A percentile compares a stretch with the other conserved stretches of the same genome.
phyloP scores from a whole-genome alignment of 2,113 vertebrate species.

The Campylomormyrus numenius region DNA sequence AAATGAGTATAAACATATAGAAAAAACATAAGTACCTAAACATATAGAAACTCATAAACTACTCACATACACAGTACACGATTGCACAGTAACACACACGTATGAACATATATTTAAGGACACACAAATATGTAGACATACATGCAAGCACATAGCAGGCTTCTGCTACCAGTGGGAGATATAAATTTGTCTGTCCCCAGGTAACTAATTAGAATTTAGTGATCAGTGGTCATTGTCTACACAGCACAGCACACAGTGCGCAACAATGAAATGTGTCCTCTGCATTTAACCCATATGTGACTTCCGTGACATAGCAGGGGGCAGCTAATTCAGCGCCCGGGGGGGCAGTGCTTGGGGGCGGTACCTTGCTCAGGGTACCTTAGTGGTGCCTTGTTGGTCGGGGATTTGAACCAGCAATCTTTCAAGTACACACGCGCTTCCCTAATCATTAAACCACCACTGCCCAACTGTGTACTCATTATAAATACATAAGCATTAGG shows the following conservation, averaged over 20 bases:
- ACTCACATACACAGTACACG: not conserved
- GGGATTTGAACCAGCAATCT: too few relatives aligned
- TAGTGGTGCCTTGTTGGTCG: too few relatives aligned
- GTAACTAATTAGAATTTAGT: not conserved
- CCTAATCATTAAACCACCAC: too few relatives aligned
- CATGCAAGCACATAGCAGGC: not conserved
- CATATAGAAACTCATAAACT: not conserved
- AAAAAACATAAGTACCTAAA: not conserved
- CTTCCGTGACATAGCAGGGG: too few relatives aligned
- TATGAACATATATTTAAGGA: not conserved
- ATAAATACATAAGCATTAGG: not conserved
- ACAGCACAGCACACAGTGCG: too few relatives aligned
- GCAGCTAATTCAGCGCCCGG: too few relatives aligned
- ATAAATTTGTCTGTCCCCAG: not conserved
- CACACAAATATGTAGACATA: not conserved
- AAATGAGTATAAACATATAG: not conserved
- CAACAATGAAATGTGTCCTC: too few relatives aligned
- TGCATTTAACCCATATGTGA: too few relatives aligned
- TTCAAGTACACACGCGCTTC: too few relatives aligned
- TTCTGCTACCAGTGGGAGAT: not conserved
- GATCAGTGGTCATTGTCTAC: too few relatives aligned
- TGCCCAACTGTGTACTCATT: not conserved
- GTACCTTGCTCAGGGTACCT: too few relatives aligned
- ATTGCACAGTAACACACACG: not conserved
- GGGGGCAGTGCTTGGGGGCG: too few relatives aligned